Base-by-base conservation (phyloP, 2,888 invertebrate genomes). In the Agrotis exclamationis region DNA sequence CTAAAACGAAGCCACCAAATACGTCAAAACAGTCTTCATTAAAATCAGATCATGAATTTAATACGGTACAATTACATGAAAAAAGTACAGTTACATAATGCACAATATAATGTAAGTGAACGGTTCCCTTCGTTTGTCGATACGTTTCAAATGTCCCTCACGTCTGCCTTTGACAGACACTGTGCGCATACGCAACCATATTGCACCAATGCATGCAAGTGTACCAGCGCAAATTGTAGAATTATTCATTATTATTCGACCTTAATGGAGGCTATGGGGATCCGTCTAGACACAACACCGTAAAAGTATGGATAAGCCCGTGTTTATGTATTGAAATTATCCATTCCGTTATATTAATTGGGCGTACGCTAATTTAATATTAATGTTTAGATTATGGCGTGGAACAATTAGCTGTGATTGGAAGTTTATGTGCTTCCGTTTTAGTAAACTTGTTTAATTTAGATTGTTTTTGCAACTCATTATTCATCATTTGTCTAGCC, bases 201-300 rank as follows among this genome's bases (percentile, higher is more conserved):
- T 80, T 88, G 88, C 87, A 88, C 81, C 83, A 86, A 87, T 88
- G 86, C 87, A 92, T 91, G 89, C 89, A 89, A 90, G 85, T 90
- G 88, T 89, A 89, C 86, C 88, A 83, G 76, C 74, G 84, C 82
- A 86, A 86, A 89, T 89, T 83, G 90, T 88, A 84, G 90, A 93
- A 92, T 92, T 89, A 91, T 91, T 92, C 88, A 91, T 92, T 87
- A 87, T 82, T 78, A 85, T 86, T 82, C 86, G 82, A 84, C 88
- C 86, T 87, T 87, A 84, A 87, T 86, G 83, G 84, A 79, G 69
- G 76, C 68, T 76, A 85, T 80, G 78, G 79, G 71, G 70, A 69
- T 68, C 73, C 74, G 87, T 87, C 87, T 87, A 87, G 87, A 87
- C 87, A 72, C 58, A 47, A 63, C 63, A 57, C 87, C 87, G 84